These are phyloP conservation scores for Drosophila arizonae DNA, from an alignment of 1,140 invertebrate genomes.

Conservation along the genomic window DNA sequence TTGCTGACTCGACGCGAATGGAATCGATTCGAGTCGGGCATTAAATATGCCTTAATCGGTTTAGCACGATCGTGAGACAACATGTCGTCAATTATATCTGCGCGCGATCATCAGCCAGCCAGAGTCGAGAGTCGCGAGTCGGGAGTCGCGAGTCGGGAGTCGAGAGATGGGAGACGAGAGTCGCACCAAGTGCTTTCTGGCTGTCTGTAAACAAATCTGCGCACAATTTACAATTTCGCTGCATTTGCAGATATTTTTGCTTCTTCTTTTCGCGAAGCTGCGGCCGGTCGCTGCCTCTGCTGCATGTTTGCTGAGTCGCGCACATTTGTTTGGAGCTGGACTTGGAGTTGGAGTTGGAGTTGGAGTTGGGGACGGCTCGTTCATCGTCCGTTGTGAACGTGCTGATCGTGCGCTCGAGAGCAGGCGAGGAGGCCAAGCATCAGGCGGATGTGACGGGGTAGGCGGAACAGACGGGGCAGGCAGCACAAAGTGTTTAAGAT, in stretches of 20 bases:
- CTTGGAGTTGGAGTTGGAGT: conserved; percentile 2
- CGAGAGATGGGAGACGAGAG: neutral
- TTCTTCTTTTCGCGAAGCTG: conserved; percentile 11
- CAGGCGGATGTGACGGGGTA: neutral
- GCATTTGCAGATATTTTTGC: conserved; percentile 66
- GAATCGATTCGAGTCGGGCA: conserved; percentile 37
- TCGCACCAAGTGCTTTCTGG: conserved; percentile 22
- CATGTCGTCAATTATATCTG: conserved; percentile 82
- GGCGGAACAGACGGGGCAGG: neutral
- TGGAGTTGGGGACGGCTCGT: neutral
- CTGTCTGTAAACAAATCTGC: conserved; percentile 78
- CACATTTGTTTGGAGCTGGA: conserved; percentile 60
- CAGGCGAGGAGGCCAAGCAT: conserved; percentile 27
- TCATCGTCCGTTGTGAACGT: conserved; percentile 57
- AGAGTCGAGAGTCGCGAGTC: neutral
- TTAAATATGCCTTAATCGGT: conserved; percentile 80
- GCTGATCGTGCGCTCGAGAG: conserved; percentile 75
- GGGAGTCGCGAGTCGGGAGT: no score
- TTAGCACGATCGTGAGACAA: conserved; percentile 82
- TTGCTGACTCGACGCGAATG: neutral
- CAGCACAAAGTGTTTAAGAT: conserved; percentile 69
- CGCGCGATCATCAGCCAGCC: conserved; percentile 65
- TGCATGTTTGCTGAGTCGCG: conserved; percentile 71
- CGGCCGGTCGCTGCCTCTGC: conserved; percentile 28
- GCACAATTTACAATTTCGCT: conserved; percentile 64